Conservation (phyloP, 2,888 invertebrate species). For the Nomada fabriciana region DNA sequence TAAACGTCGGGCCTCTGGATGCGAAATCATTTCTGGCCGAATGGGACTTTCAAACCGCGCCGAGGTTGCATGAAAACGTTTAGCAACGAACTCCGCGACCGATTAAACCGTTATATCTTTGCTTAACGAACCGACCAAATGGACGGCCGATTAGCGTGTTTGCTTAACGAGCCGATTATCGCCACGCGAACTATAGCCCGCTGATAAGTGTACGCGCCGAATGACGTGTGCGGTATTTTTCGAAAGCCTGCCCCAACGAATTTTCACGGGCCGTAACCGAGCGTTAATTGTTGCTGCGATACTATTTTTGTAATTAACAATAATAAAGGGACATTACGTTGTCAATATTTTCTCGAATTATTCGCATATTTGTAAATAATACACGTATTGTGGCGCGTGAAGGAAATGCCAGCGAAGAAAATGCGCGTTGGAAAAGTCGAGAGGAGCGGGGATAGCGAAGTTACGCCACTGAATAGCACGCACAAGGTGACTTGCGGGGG, state of each 20-base stretch:
- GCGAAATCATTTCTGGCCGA: slow-evolving; percentile 5
- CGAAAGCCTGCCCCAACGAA: too few relatives aligned
- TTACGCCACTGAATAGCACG: slow-evolving; percentile 70
- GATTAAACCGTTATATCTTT: neutral
- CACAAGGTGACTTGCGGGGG: slow-evolving; percentile 58
- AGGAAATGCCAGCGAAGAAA: neutral
- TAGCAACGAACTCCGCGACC: neutral
- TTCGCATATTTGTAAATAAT: too few relatives aligned
- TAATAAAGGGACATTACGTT: too few relatives aligned
- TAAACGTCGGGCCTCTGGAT: slow-evolving; percentile 42
- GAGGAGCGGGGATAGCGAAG: slow-evolving; percentile 4
- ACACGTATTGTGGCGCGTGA: neutral
- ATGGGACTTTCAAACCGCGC: neutral
- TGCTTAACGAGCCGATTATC: slow-evolving; percentile 26
- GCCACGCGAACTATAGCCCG: neutral
- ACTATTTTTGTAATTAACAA: too few relatives aligned
- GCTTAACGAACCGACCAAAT: neutral
- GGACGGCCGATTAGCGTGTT: neutral
- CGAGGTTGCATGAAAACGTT: neutral
- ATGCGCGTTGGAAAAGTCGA: neutral
- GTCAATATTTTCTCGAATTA: too few relatives aligned
- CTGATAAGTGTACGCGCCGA: neutral
- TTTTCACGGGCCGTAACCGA: too few relatives aligned
- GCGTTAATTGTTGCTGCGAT: too few relatives aligned
- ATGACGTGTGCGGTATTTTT: too few relatives aligned